Percentiles rank a stretch among this genome's conserved stretches.
Conservation (phyloP, 1,140 invertebrate genomes). For the Scylla paramamosain region DNA sequence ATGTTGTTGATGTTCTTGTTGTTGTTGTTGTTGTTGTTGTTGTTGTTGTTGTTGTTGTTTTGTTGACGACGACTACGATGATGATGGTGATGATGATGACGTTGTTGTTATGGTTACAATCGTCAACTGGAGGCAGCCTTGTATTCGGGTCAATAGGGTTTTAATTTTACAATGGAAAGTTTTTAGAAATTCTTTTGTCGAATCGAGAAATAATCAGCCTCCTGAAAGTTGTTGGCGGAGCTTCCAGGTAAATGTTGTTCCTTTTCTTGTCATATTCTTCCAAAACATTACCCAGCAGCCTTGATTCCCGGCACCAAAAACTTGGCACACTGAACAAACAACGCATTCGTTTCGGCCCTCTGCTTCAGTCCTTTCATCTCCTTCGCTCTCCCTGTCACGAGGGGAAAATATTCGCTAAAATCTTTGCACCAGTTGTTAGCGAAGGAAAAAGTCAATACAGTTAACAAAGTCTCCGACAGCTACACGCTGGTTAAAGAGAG, state of each 20-base stretch:
- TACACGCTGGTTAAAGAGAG: background rate
- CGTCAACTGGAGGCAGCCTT: too few relatives aligned
- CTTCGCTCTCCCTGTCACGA: slow-evolving; percentile 10
- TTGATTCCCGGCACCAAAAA: background rate
- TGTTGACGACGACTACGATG: too few relatives aligned
- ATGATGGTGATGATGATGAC: too few relatives aligned
- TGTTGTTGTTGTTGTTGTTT: background rate
- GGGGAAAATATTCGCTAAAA: slow-evolving; percentile 23
- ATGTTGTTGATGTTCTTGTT: too few relatives aligned
- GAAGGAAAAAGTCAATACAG: slow-evolving; percentile 14
- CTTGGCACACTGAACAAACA: slow-evolving; percentile 3
- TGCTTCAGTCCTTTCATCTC: slow-evolving; percentile 12
- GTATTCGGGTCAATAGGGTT: too few relatives aligned
- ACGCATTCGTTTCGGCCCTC: background rate
- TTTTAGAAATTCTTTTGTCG: background rate
- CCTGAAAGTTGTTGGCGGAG: background rate
- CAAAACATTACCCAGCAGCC: background rate
- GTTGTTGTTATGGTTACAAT: background rate
- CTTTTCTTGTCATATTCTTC: background rate
- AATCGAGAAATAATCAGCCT: background rate
- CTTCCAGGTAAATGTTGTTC: background rate
- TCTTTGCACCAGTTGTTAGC: slow-evolving; percentile 20
- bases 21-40: background rate
- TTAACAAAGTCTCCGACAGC: slow-evolving; percentile 21
- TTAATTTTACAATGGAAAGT: too few relatives aligned